phyloP scores from a whole-genome alignment of 2,888 invertebrate species.

The Dasysyrphus tricinctus region DNA sequence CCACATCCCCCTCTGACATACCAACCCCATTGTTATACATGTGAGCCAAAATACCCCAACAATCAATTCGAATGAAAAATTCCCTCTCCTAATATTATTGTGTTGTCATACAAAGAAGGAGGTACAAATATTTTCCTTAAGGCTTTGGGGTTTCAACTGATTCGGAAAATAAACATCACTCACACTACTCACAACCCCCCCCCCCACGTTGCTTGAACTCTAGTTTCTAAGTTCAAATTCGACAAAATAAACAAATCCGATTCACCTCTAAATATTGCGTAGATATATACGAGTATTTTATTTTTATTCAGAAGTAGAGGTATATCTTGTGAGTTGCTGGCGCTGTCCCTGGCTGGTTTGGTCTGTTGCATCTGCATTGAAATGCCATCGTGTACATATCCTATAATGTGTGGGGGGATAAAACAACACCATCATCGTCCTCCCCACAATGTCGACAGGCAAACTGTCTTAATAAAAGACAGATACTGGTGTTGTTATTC shows the following conservation, averaged over 20 bases:
- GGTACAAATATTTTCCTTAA: neutral
- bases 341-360: neutral
- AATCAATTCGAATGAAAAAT: constrained; percentile 1
- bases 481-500: constrained; percentile 9
- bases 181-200: constrained; percentile 22
- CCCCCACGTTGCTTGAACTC: constrained; percentile 55
- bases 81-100: neutral
- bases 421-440: neutral
- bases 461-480: constrained; percentile 38
- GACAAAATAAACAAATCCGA: constrained; percentile 40
- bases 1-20: too few relatives aligned
- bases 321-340: neutral
- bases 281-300: neutral
- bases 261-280: constrained; percentile 28
- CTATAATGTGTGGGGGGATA: constrained; percentile 2
- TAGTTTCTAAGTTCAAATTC: constrained; percentile 53
- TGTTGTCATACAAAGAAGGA: constrained; percentile 36
- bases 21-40: too few relatives aligned
- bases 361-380: neutral
- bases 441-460: constrained; percentile 42
- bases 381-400: neutral
- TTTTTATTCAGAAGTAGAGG: constrained; percentile 14
- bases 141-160: constrained; percentile 41
- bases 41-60: constrained; percentile 5
- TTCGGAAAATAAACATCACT: constrained; percentile 43